phyloP scores from a whole-genome alignment of 2,113 vertebrate species.

The Erythrocercus mccallii region DNA sequence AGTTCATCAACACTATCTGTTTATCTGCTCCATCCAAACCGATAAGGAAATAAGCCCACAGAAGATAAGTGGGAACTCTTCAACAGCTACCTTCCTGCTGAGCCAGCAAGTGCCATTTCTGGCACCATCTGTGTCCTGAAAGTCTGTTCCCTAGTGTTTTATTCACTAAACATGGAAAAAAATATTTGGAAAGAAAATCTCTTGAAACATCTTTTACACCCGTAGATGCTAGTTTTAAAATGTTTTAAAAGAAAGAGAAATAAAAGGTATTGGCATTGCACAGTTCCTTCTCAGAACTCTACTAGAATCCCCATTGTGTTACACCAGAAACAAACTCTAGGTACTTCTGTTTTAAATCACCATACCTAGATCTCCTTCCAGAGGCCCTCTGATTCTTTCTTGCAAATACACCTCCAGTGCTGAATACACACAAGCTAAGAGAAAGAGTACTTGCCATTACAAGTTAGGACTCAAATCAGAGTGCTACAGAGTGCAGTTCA shows the following conservation, averaged over 20 bases:
- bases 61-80: conserved; percentile 31
- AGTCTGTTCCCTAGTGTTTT: conserved; percentile 13
- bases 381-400: background rate
- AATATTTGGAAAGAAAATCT: conserved; percentile 4
- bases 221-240: background rate
- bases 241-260: background rate
- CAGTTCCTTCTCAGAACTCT: background rate
- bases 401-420: background rate
- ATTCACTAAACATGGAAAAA: background rate
- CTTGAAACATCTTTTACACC: background rate
- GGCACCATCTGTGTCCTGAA: conserved; percentile 45
- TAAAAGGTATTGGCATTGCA: background rate
- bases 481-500: background rate
- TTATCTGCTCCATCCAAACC: background rate
- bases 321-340: background rate
- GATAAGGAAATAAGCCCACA: conserved; percentile 11
- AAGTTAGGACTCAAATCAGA: background rate
- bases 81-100: conserved; percentile 36
- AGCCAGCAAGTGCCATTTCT: conserved; percentile 51
- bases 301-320: rapidly evolving
- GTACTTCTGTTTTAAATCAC: background rate
- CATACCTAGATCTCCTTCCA: background rate
- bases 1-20: conserved; percentile 38
- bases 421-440: background rate
- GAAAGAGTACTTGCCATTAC: background rate